A percentile compares a stretch with the other conserved stretches of the same genome.
These are phyloP conservation scores for Peromyscus polionotus DNA, from an alignment of 2,113 vertebrate species.

Conservation along the genomic window DNA sequence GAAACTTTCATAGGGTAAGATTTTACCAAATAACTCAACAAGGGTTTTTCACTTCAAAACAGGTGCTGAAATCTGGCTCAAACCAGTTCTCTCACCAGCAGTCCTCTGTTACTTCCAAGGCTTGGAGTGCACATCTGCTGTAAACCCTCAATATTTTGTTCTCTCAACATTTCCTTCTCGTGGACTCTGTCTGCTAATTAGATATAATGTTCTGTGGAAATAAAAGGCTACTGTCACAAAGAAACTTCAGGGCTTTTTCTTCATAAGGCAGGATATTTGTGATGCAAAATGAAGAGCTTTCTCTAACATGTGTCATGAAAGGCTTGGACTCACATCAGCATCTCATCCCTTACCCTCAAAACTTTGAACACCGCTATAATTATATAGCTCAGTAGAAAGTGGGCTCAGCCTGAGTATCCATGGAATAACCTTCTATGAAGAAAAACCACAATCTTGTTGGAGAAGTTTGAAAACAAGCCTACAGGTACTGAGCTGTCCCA, in stretches of 20 bases:
- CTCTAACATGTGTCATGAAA: neutral
- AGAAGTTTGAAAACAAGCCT: neutral
- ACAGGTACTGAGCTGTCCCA: neutral
- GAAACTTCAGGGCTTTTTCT: neutral
- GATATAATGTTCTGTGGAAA: neutral
- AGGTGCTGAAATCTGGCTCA: neutral
- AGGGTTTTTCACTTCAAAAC: conserved; percentile 15
- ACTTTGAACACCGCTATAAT: neutral
- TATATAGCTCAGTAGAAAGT: neutral
- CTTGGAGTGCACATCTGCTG: accelerated
- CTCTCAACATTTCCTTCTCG: neutral
- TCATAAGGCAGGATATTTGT: neutral
- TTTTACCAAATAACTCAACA: neutral
- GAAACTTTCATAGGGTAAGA: neutral
- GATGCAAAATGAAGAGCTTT: neutral
- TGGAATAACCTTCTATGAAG: neutral
- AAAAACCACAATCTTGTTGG: neutral
- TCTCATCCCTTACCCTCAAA: neutral
- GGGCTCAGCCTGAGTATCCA: neutral
- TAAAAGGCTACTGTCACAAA: neutral
- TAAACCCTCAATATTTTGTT: neutral
- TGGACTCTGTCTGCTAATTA: neutral
- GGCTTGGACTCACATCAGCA: neutral
- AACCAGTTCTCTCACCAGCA: neutral
- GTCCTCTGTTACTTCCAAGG: neutral